A percentile compares a stretch with the other conserved stretches of the same genome.
Evolutionary conservation across 1,140 invertebrate genomes (phyloP).

Genomic region (Caenorhabditis latens): DNA sequence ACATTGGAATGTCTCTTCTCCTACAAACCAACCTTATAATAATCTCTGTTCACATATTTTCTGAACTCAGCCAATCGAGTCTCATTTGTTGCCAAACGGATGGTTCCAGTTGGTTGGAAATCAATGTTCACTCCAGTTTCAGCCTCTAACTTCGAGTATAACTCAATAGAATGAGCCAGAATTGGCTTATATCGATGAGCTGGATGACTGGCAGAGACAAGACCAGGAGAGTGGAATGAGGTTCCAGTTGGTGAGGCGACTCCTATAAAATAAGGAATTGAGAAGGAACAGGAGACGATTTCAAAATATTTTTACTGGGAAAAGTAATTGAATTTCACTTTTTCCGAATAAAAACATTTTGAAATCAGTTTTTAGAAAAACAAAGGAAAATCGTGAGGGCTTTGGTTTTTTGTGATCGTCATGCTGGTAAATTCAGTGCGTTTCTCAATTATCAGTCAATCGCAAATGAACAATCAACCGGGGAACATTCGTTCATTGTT

Average conservation of each 20-base stretch:
- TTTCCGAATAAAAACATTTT: neutral
- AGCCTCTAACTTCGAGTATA: constrained; percentile 71
- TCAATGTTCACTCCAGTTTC: constrained; percentile 74
- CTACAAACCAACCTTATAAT: constrained; percentile 65
- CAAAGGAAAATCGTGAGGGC: neutral
- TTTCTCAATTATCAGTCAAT: no score
- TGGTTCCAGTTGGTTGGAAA: constrained; percentile 66
- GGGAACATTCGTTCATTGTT: no score
- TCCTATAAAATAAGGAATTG: neutral
- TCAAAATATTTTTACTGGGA: no score
- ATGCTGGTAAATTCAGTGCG: no score
- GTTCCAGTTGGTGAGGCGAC: constrained; percentile 60
- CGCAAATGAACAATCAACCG: no score
- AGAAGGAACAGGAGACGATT: neutral
- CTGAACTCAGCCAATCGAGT: constrained; percentile 65
- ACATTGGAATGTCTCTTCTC: neutral
- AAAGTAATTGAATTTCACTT: no score
- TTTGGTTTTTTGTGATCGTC: no score
- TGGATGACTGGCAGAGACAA: constrained; percentile 72
- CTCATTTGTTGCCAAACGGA: constrained; percentile 65
- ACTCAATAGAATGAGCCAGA: constrained; percentile 73
- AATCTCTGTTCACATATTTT: constrained; percentile 68
- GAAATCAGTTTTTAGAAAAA: neutral
- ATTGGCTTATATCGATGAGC: constrained; percentile 73
- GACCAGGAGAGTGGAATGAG: constrained; percentile 65